These are phyloP conservation scores for Cabera pusaria DNA, from an alignment of 2,888 invertebrate species.

Conservation along the genomic window DNA sequence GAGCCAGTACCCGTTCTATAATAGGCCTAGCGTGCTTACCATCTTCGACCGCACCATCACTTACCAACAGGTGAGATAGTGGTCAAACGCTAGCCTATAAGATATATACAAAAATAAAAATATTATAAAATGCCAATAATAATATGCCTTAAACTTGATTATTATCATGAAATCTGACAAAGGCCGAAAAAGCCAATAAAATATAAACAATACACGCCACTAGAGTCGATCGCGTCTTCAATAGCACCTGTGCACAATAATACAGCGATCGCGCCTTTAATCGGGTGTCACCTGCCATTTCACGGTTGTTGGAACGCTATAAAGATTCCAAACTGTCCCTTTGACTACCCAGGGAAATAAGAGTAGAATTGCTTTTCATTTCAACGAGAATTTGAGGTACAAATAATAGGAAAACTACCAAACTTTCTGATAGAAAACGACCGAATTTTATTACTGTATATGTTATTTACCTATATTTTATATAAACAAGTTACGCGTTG, in stretches of 20 bases:
- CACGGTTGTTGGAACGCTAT: conserved; percentile 24
- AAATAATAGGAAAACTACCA: conserved; percentile 21
- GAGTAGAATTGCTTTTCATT: conserved; percentile 26
- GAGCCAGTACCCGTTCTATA: no score
- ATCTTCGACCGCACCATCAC: no score
- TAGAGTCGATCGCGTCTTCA: conserved; percentile 7
- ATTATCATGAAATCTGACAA: no score
- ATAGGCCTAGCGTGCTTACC: no score
- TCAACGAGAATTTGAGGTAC: conserved; percentile 12
- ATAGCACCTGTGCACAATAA: conserved; percentile 20
- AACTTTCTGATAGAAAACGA: conserved; percentile 20
- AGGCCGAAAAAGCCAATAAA: no score
- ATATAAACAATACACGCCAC: conserved; percentile 9
- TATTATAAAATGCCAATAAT: no score
- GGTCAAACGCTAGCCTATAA: no score
- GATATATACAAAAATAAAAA: no score
- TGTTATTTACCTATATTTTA: no score
- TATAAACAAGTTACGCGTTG: no score
- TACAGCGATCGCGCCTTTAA: conserved; percentile 13
- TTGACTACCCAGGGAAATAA: conserved; percentile 30
- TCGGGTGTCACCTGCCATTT: conserved; percentile 25
- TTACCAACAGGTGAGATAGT: no score
- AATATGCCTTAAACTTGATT: no score
- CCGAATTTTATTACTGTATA: conserved; percentile 4
- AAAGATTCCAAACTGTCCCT: conserved; percentile 18